Evolutionary conservation across 2,888 invertebrate genomes (phyloP), one percentile per base, ranked within the genome.

Genomic region (Apodemia duryi): DNA sequence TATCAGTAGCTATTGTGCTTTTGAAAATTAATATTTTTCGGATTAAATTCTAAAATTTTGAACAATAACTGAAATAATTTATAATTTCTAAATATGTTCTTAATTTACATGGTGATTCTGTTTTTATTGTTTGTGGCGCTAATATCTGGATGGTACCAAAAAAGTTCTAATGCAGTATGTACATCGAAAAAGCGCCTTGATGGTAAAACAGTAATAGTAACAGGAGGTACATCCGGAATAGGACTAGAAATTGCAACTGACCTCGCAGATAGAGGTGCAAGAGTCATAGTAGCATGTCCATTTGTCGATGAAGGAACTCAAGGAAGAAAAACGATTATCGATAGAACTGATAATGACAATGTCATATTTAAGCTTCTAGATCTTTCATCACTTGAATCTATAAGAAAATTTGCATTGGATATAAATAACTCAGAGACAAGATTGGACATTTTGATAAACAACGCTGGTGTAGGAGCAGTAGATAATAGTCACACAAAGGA

Each of bases 361-460:
- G 84, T 97, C 0, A 76, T 95, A 0, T 94, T 1, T 69, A 73
- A 2, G 88, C 83, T 95, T 76, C 84, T 97, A 35, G 96, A 97
- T 77, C 83, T 97, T 43, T 94, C 95, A 2, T 96, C 95, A 0
- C 87, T 95, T 70, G 93, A 94, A 97, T 71, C 71, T n/a, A 60
- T 70, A 1, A 68, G 72, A 41, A 64, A 64, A 7, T 75, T 75
- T 28, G 73, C 72, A 0, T 49, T 51, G 6, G 71, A 73, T 62
- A 64, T 75, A 9, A 13, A 68, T 3, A 63, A 66, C 46, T 68
- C 52, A 4, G 75, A 75, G 85, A 77, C 90, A 5, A 92, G 93
- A 75, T 82, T 98, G 67, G 95, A 98, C 81, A 95, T 97, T 7
- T 85, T 98, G 7, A 93, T 98, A 63, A 97, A 97, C 79, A 98